Evolutionary conservation across 1,140 invertebrate genomes (phyloP).

Genomic region (Piezodorus guildinii): DNA sequence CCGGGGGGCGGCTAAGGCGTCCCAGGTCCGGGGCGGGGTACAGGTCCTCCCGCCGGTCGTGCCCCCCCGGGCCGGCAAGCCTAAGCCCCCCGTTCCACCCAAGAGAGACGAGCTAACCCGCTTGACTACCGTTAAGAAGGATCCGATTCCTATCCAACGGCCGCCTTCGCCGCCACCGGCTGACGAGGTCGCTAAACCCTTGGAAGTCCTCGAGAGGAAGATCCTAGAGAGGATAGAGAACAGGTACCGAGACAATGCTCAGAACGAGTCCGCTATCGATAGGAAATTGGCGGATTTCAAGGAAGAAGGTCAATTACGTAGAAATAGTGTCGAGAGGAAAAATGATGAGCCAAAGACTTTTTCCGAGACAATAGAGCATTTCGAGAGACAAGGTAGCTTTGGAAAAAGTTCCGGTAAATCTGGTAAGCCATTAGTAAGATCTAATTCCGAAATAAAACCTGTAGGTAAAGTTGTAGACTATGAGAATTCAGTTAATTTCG

Average conservation of each 20-base stretch:
- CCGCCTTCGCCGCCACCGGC: not conserved
- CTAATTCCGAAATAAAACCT: conserved; percentile 13
- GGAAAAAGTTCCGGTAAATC: not conserved
- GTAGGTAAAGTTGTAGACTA: conserved; percentile 2
- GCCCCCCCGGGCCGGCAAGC: conserved; percentile 23
- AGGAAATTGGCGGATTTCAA: not conserved
- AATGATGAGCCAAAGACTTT: conserved; percentile 1
- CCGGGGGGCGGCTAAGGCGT: conserved; percentile 14
- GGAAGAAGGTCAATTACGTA: conserved; percentile 11
- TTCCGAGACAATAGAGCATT: conserved; percentile 7
- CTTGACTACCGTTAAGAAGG: conserved; percentile 27
- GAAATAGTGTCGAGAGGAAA: conserved; percentile 2
- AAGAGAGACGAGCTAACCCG: conserved; percentile 28
- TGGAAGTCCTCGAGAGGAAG: conserved; percentile 17
- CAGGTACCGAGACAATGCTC: not conserved
- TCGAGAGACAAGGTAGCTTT: conserved; percentile 13
- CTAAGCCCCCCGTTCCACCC: conserved; percentile 28
- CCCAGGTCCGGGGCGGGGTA: conserved; percentile 25
- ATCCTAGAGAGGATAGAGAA: conserved; percentile 13
- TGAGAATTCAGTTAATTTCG: conserved; percentile 8
- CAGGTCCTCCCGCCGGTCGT: conserved; percentile 27
- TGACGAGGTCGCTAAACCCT: conserved; percentile 17
- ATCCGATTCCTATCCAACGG: conserved; percentile 14
- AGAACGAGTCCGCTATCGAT: not conserved
- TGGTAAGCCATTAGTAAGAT: conserved; percentile 1